phyloP scores from a whole-genome alignment of 1,140 invertebrate genomes.

The Oreohelix idahoensis region DNA sequence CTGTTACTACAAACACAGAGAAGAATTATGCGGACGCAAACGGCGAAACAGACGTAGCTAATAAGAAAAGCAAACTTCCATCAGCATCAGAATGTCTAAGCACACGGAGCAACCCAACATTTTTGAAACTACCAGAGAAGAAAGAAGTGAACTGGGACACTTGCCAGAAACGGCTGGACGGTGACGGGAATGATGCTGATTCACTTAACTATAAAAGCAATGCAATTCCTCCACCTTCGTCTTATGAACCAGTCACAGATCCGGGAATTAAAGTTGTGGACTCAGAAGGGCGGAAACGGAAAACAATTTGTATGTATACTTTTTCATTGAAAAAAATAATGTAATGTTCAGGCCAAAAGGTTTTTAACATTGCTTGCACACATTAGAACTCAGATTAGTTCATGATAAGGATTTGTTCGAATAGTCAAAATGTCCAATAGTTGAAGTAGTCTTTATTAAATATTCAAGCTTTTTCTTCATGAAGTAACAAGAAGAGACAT shows the following conservation, averaged over 20 bases:
- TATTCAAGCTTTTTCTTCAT: too few species aligned
- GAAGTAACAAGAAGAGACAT: too few species aligned
- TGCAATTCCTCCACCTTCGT: conserved; percentile 14
- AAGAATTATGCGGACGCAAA: background rate
- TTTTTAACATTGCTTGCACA: too few species aligned
- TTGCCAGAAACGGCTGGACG: background rate
- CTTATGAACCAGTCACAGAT: conserved; percentile 32
- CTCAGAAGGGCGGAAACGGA: conserved; percentile 28
- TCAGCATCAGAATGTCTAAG: conserved; percentile 24
- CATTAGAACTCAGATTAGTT: too few species aligned
- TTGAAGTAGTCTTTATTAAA: too few species aligned
- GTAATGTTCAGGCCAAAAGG: too few species aligned
- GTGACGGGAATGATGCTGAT: background rate
- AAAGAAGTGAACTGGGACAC: conserved; percentile 31
- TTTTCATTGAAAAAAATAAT: too few species aligned
- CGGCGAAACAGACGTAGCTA: background rate
- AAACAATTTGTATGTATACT: conserved; percentile 16
- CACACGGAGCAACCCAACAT: background rate
- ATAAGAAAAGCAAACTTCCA: background rate
- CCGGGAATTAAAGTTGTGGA: conserved; percentile 27
- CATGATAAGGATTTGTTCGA: too few species aligned
- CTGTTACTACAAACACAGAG: background rate
- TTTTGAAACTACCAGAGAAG: background rate
- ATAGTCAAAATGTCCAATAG: too few species aligned
- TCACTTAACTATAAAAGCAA: background rate